A percentile compares a stretch with the other conserved stretches of the same genome.
Conservation (phyloP, 2,888 invertebrate genomes). For the Caenorhabditis sp. region DNA sequence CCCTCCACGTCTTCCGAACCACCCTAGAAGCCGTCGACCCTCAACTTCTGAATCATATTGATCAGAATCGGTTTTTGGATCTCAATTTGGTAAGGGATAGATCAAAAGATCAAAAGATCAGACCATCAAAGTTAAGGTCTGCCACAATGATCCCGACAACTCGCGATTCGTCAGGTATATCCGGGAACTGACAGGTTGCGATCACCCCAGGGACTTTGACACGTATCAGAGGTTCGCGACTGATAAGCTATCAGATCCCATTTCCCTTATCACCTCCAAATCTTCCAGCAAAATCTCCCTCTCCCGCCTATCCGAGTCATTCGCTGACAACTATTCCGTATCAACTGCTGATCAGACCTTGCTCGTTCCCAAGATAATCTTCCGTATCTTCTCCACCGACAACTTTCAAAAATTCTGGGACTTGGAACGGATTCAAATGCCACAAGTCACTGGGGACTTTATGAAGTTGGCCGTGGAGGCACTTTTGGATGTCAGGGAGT, state of each 20-base stretch:
- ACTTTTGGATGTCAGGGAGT: conserved; percentile 5
- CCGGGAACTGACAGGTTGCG: conserved; percentile 3
- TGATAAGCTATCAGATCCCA: not conserved
- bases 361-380: not conserved
- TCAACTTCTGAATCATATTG: not conserved
- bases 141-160: not conserved
- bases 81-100: not conserved
- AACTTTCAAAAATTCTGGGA: not conserved
- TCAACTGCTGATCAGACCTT: not conserved
- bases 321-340: not conserved
- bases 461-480: not conserved
- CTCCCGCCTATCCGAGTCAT: not conserved
- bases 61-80: conserved; percentile 1
- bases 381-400: not conserved
- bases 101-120: too few relatives aligned
- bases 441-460: not conserved
- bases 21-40: conserved; percentile 4
- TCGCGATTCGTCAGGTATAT: not conserved
- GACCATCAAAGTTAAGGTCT: not conserved
- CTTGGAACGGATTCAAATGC: not conserved
- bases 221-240: not conserved
- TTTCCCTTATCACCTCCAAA: not conserved
- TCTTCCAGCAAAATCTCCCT: conserved; percentile 3
- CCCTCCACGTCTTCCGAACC: not conserved
- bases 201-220: not conserved